phyloP scores from a whole-genome alignment of 2,797 vertebrate genomes.

The Australoheros facetus region DNA sequence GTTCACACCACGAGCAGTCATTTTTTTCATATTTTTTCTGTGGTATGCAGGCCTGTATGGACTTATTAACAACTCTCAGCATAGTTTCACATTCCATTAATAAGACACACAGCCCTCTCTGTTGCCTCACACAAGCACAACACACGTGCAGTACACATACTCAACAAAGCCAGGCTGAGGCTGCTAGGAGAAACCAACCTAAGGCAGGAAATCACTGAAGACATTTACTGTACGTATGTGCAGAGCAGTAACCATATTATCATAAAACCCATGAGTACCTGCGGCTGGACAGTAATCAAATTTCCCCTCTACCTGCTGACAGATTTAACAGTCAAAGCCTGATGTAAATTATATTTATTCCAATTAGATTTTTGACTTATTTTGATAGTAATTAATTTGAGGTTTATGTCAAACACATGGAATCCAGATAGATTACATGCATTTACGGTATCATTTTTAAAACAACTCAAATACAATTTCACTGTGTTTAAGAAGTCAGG shows the following conservation, averaged over 20 bases:
- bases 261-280: not conserved
- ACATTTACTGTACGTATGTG: not conserved
- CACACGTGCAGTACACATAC: not conserved
- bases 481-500: not conserved
- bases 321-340: not conserved
- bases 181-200: not conserved
- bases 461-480: not conserved
- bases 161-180: not conserved
- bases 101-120: constrained; percentile 11
- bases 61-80: constrained; percentile 24
- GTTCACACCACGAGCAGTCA: not conserved
- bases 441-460: not conserved
- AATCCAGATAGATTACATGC: not conserved
- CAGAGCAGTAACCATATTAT: constrained; percentile 6
- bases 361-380: not conserved
- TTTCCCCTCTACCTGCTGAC: not conserved
- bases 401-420: not conserved
- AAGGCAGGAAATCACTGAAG: not conserved
- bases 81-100: constrained; percentile 8
- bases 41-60: not conserved
- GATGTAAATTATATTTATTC: not conserved
- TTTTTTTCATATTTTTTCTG: not conserved
- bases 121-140: not conserved
- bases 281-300: not conserved
- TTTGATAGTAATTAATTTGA: not conserved